Evolutionary conservation across 2,797 vertebrate genomes (phyloP).

Genomic region (Sternarchorhynchus goeldii): DNA sequence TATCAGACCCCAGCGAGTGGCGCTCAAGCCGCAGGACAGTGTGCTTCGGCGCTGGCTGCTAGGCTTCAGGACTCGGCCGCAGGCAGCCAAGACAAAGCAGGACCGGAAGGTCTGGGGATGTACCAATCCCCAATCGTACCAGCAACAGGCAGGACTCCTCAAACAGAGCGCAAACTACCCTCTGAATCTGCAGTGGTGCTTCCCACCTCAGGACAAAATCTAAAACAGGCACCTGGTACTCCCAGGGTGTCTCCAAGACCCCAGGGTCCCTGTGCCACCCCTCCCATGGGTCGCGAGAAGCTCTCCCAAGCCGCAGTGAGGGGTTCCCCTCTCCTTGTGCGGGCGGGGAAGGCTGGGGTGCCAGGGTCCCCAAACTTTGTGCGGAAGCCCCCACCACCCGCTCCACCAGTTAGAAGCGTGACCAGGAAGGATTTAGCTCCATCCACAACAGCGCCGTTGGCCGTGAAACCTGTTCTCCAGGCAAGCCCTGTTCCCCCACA

Average conservation of each 20-base stretch:
- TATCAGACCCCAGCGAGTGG: constrained; percentile 77
- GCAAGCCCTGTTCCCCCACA: constrained; percentile 37
- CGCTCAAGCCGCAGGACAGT: constrained; percentile 41
- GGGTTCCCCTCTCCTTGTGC: constrained; percentile 73
- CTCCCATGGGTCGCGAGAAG: constrained; percentile 66
- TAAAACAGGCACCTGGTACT: constrained; percentile 67
- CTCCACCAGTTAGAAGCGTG: constrained; percentile 78
- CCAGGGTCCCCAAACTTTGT: constrained; percentile 74
- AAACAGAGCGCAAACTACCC: constrained; percentile 55
- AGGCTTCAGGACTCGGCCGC: constrained; percentile 44
- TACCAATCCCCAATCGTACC: constrained; percentile 74
- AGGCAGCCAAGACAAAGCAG: constrained; percentile 60
- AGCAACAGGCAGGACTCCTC: constrained; percentile 62
- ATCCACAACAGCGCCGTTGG: not conserved
- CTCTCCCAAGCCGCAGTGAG: constrained; percentile 60
- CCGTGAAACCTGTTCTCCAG: constrained; percentile 46
- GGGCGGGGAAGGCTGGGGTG: constrained; percentile 67
- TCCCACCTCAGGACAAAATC: constrained; percentile 58
- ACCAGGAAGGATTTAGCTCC: constrained; percentile 73
- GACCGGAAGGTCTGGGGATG: constrained; percentile 64
- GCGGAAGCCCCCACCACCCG: constrained; percentile 78
- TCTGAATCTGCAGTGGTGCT: constrained; percentile 54
- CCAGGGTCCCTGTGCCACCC: constrained; percentile 57
- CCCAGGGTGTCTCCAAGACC: constrained; percentile 65
- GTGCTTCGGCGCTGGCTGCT: constrained; percentile 18